phyloP scores from a whole-genome alignment of 2,797 vertebrate species.

The Macropus fuliginosus region DNA sequence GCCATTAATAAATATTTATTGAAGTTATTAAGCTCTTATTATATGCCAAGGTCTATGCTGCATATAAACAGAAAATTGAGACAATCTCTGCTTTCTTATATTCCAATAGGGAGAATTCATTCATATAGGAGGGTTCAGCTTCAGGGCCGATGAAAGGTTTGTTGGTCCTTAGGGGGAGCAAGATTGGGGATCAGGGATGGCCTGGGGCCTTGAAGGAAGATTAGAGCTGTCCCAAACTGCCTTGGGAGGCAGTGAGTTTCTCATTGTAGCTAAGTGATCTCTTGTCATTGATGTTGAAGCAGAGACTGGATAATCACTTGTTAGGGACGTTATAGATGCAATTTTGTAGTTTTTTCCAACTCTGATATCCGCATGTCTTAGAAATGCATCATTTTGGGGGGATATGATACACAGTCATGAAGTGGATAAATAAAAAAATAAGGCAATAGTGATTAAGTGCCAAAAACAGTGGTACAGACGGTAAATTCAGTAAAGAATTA shows the following conservation, averaged over 20 bases:
- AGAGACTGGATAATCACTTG: not conserved
- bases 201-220: not conserved
- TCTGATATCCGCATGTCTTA: not conserved
- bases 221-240: not conserved
- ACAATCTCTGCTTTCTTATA: not conserved
- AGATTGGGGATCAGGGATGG: not conserved
- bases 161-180: not conserved
- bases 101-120: not conserved
- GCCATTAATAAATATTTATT: not conserved
- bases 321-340: not conserved
- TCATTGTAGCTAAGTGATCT: not conserved
- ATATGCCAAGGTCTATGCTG: not conserved
- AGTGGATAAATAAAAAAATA: not conserved
- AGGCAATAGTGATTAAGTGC: not conserved
- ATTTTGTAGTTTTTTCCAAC: not conserved
- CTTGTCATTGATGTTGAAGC: not conserved
- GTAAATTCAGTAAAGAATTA: not conserved
- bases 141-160: not conserved
- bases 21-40: not conserved
- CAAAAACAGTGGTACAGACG: not conserved
- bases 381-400: not conserved
- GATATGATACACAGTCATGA: not conserved
- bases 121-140: not conserved
- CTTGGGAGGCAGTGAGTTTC: not conserved
- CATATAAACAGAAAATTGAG: not conserved